Evolutionary conservation across 2,797 vertebrate species (phyloP).

Genomic region (Tenualosa ilisha): DNA sequence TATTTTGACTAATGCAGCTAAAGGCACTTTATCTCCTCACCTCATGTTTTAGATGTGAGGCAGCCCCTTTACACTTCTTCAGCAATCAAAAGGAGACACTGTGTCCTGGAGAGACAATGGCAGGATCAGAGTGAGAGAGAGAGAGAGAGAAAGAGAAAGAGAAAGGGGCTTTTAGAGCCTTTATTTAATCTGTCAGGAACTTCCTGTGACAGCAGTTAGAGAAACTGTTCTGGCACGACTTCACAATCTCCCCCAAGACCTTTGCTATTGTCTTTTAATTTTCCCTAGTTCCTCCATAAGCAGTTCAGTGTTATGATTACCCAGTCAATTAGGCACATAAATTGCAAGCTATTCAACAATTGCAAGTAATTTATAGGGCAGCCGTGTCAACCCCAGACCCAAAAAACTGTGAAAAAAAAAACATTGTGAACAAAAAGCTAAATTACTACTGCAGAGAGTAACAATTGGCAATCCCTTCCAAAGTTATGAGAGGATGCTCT

Average conservation of each 20-base stretch:
- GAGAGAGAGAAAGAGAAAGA: background rate
- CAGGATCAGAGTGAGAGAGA: background rate
- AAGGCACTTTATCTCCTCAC: background rate
- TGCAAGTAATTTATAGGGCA: slow-evolving; percentile 18
- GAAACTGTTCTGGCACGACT: background rate
- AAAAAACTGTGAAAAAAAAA: slow-evolving; percentile 9
- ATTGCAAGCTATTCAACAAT: slow-evolving; percentile 6
- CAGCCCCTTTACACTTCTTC: background rate
- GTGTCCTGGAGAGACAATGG: background rate
- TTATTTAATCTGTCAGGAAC: slow-evolving; percentile 18
- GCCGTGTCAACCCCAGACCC: slow-evolving; percentile 13
- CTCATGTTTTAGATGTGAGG: background rate
- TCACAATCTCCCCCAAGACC: slow-evolving; percentile 16
- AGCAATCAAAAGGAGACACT: background rate
- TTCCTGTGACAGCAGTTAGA: slow-evolving; percentile 18
- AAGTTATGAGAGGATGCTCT: slow-evolving; percentile 15
- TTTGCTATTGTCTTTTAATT: slow-evolving; percentile 20
- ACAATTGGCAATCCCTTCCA: slow-evolving; percentile 15
- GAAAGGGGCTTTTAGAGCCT: background rate
- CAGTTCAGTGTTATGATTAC: slow-evolving; percentile 24
- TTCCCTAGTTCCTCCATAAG: slow-evolving; percentile 12
- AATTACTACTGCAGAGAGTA: background rate
- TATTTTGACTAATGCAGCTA: background rate
- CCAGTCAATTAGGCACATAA: slow-evolving; percentile 21
- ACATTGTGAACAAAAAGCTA: slow-evolving; percentile 4